A percentile compares a stretch with the other conserved stretches of the same genome.
phyloP scores from a whole-genome alignment of 2,888 invertebrate species.

The Apotomis turbidana region DNA sequence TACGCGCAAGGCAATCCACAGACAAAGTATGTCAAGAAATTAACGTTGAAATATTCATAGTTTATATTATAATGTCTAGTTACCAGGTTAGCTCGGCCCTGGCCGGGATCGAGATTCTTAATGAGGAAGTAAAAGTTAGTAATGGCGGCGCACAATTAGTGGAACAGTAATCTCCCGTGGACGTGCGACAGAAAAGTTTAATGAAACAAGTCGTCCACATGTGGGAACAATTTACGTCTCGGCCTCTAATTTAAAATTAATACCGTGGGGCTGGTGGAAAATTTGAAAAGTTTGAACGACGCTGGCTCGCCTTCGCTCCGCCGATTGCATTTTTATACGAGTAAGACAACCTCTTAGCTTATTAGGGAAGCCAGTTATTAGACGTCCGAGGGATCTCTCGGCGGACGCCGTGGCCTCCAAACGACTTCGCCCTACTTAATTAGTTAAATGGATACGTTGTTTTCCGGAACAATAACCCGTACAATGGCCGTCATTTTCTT shows the following conservation, averaged over 20 bases:
- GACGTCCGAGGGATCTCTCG: constrained; percentile 73
- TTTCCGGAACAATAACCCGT: constrained; percentile 56
- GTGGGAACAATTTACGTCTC: constrained; percentile 71
- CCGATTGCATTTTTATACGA: constrained; percentile 80
- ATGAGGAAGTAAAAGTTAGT: constrained; percentile 25
- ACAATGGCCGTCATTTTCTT: constrained; percentile 63
- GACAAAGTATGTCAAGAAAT: constrained; percentile 80
- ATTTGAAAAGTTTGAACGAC: constrained; percentile 83
- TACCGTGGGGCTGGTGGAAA: constrained; percentile 74
- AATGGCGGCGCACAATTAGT: constrained; percentile 31
- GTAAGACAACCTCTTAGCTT: constrained; percentile 80
- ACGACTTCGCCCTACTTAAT: constrained; percentile 74
- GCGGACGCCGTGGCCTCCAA: constrained; percentile 65
- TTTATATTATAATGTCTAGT: constrained; percentile 27
- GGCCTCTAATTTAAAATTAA: constrained; percentile 78
- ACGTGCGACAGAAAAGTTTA: constrained; percentile 58
- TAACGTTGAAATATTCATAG: constrained; percentile 71
- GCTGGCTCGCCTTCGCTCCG: constrained; percentile 67
- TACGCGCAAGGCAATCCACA: constrained; percentile 75
- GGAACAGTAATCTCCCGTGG: constrained; percentile 34
- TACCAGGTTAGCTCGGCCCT: constrained; percentile 2
- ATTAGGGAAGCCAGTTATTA: constrained; percentile 79
- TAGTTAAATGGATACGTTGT: constrained; percentile 76
- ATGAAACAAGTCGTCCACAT: constrained; percentile 68
- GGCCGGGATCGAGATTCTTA: constrained; percentile 4